phyloP scores from a whole-genome alignment of 2,888 invertebrate genomes.

The Phymatocera aterrima region DNA sequence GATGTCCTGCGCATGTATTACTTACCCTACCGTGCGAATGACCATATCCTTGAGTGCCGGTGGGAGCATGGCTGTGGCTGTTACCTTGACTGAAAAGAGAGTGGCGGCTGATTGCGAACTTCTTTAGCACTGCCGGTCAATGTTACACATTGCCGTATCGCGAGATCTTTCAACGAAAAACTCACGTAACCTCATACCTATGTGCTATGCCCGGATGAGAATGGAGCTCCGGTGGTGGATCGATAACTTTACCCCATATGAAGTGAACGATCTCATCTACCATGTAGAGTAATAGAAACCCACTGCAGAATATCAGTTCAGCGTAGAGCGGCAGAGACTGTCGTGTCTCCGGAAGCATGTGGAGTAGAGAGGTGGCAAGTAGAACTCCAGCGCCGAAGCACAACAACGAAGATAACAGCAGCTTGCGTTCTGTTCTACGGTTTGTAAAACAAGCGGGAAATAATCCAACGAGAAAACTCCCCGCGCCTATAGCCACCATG shows the following conservation, averaged over 20 bases:
- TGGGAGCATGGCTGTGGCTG: not conserved
- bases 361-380: conserved; percentile 85
- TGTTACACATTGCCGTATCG: no score
- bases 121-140: no score
- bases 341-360: conserved; percentile 89
- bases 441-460: conserved; percentile 82
- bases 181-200: conserved; percentile 1
- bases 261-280: conserved; percentile 85
- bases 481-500: conserved; percentile 81
- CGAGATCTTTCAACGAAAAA: not conserved
- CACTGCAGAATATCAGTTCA: conserved; percentile 81
- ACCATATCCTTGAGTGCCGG: not conserved
- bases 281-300: conserved; percentile 84
- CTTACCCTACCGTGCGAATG: not conserved
- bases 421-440: conserved; percentile 76
- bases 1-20: not conserved
- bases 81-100: not conserved
- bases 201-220: conserved; percentile 46
- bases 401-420: conserved; percentile 82
- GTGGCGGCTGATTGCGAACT: not conserved
- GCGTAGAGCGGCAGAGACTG: conserved; percentile 78
- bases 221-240: conserved; percentile 28
- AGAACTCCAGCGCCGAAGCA: conserved; percentile 90
- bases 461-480: conserved; percentile 84
- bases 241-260: conserved; percentile 76